Percentiles rank a stretch among this genome's conserved stretches.
phyloP scores from a whole-genome alignment of 2,113 vertebrate species.

The Dicaeum eximium region DNA sequence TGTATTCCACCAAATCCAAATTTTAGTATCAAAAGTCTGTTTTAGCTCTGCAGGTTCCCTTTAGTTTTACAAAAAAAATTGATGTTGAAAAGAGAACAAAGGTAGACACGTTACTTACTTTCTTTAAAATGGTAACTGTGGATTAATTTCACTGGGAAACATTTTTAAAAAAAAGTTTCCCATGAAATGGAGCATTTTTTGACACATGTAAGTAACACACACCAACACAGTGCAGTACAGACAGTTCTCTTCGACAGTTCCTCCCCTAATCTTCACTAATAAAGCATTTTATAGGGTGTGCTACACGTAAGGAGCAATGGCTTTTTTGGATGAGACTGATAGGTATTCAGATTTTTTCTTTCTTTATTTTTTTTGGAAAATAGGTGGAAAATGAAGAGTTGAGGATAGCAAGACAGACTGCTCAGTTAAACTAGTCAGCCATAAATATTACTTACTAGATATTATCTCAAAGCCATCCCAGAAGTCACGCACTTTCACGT shows the following conservation, averaged over 20 bases:
- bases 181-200: not conserved
- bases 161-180: not conserved
- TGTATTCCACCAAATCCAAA: not conserved
- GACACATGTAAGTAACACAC: not conserved
- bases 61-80: not conserved
- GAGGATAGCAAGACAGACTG: slow-evolving; percentile 6
- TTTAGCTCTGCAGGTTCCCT: not conserved
- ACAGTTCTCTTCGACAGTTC: not conserved
- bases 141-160: not conserved
- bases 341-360: not conserved
- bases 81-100: not conserved
- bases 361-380: not conserved
- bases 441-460: slow-evolving; percentile 79
- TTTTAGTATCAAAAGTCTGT: not conserved
- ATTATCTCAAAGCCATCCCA: slow-evolving; percentile 98
- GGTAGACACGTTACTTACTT: not conserved
- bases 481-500: slow-evolving; percentile 98
- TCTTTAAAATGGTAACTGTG: not conserved
- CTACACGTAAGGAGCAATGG: not conserved
- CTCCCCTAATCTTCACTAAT: not conserved
- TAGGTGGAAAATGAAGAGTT: not conserved
- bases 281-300: not conserved
- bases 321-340: not conserved
- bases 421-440: slow-evolving; percentile 46
- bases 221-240: not conserved